Evolutionary conservation across 2,888 invertebrate species (phyloP).

Genomic region (Cantharis lateralis): DNA sequence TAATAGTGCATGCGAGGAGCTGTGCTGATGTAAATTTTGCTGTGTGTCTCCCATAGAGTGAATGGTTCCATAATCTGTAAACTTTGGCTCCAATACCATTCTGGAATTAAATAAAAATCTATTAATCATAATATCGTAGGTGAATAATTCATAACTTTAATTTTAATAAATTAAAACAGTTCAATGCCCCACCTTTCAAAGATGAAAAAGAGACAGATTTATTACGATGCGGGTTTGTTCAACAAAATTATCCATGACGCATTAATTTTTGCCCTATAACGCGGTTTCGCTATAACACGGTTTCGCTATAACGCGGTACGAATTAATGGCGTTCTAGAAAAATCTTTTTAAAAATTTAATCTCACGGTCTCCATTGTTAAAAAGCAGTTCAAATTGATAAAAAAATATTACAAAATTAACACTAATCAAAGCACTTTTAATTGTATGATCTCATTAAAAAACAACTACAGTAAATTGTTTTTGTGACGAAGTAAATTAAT

Average conservation of each 20-base stretch:
- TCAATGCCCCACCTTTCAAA: too few species aligned
- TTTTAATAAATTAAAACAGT: too few species aligned
- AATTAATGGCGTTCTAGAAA: too few species aligned
- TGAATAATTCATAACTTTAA: too few species aligned
- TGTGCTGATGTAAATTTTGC: conserved; percentile 43
- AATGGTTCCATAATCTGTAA: conserved; percentile 67
- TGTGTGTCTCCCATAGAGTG: conserved; percentile 54
- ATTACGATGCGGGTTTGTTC: too few species aligned
- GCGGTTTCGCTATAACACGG: too few species aligned
- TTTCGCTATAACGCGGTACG: too few species aligned
- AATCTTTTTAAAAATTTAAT: not conserved
- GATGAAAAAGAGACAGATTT: too few species aligned
- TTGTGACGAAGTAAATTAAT: not conserved
- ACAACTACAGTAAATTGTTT: not conserved
- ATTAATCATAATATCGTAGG: too few species aligned
- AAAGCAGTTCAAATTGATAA: not conserved
- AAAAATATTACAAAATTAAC: not conserved
- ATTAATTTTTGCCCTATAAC: too few species aligned
- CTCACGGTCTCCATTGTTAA: not conserved
- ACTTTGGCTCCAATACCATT: conserved; percentile 69
- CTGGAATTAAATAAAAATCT: conserved; percentile 52
- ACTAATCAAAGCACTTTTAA: not conserved
- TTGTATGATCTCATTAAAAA: not conserved
- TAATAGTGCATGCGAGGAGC: conserved; percentile 48
- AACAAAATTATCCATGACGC: too few species aligned